Evolutionary conservation across 1,140 invertebrate genomes (phyloP).

Genomic region (Conus ventricosus): DNA sequence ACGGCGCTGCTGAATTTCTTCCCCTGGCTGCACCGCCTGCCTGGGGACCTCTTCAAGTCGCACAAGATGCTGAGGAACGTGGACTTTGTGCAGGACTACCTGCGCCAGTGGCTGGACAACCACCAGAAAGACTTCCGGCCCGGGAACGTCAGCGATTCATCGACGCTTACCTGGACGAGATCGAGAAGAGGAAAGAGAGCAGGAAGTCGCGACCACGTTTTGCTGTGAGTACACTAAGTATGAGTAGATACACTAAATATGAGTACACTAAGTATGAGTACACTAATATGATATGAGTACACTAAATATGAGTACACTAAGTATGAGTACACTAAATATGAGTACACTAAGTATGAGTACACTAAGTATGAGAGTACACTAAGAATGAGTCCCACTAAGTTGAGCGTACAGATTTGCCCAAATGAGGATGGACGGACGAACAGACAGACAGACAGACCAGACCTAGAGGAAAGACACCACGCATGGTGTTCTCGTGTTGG

Average conservation of each 20-base stretch:
- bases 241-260: not conserved
- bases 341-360: too few species aligned
- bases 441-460: too few species aligned
- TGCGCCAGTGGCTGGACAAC: conserved; percentile 45
- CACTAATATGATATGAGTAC: too few species aligned
- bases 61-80: conserved; percentile 45
- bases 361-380: too few species aligned
- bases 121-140: conserved; percentile 52
- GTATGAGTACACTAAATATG: too few species aligned
- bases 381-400: too few species aligned
- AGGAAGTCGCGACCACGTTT: conserved; percentile 35
- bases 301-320: too few species aligned
- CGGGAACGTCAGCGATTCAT: conserved; percentile 58
- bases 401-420: too few species aligned
- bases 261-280: not conserved
- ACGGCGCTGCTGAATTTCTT: conserved; percentile 55
- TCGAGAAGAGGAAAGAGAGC: conserved; percentile 35
- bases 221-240: conserved; percentile 23
- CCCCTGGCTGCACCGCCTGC: conserved; percentile 48
- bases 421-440: too few species aligned
- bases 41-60: conserved; percentile 54
- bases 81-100: conserved; percentile 43
- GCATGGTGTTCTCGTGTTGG: too few species aligned
- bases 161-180: conserved; percentile 57
- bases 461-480: too few species aligned